Percentiles rank a stretch among this genome's conserved stretches.
Evolutionary conservation across 2,113 vertebrate genomes (phyloP).

Genomic region (Oryctolagus cuniculus): DNA sequence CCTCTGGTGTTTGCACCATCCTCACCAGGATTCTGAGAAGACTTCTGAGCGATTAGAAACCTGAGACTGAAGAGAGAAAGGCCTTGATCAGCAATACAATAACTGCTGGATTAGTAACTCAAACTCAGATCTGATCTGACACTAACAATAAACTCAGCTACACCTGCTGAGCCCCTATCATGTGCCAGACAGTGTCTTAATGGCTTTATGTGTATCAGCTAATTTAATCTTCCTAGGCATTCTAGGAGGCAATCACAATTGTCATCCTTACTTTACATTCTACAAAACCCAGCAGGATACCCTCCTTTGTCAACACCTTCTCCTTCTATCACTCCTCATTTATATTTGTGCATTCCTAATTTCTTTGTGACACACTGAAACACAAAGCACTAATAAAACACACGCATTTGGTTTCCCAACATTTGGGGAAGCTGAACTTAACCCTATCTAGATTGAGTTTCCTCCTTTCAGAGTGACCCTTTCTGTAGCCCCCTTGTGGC

Average conservation of each 20-base stretch:
- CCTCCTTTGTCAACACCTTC: neutral
- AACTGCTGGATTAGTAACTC: neutral
- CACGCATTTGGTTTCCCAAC: neutral
- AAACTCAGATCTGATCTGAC: neutral
- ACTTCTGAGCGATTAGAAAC: neutral
- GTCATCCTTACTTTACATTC: neutral
- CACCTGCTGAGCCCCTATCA: neutral
- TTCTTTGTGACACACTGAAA: neutral
- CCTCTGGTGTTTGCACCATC: neutral
- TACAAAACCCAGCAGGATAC: neutral
- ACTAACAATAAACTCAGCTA: neutral
- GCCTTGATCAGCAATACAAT: neutral
- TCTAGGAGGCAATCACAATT: neutral
- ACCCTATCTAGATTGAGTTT: neutral
- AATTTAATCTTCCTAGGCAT: constrained; percentile 3
- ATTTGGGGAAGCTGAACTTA: neutral
- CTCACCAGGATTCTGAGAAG: neutral
- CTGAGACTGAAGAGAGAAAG: neutral
- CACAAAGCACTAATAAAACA: constrained; percentile 42
- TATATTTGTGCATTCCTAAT: neutral
- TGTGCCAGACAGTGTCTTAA: neutral
- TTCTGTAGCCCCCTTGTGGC: neutral
- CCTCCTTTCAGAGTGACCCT: neutral
- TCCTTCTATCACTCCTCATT: neutral
- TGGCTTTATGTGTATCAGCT: neutral